Evolutionary conservation across 1,140 invertebrate genomes (phyloP).

Genomic region (Oncopodura yosiiana): DNA sequence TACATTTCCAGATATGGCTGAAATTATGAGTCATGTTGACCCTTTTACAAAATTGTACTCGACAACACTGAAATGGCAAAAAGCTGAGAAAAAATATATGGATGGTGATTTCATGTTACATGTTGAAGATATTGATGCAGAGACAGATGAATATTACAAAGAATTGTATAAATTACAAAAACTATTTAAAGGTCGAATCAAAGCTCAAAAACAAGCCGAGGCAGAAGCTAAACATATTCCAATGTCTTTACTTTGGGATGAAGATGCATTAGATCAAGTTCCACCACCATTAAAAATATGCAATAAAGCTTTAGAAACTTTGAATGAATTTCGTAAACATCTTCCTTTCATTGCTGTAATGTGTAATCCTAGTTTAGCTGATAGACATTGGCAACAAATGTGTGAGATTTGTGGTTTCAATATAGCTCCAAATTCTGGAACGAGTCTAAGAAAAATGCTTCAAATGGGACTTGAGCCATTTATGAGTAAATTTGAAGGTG

Average conservation of each 20-base stretch:
- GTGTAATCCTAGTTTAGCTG: constrained; percentile 74
- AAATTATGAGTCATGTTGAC: constrained; percentile 43
- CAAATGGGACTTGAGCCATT: constrained; percentile 60
- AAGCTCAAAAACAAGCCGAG: constrained; percentile 39
- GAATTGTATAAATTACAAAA: constrained; percentile 71
- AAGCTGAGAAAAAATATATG: constrained; percentile 73
- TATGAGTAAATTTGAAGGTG: constrained; percentile 60
- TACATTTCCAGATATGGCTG: constrained; percentile 61
- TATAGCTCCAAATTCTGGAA: constrained; percentile 73
- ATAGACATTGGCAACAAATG: constrained; percentile 86
- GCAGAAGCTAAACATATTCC: constrained; percentile 33
- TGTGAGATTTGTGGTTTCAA: constrained; percentile 68
- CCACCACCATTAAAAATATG: constrained; percentile 68
- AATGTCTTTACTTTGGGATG: constrained; percentile 46
- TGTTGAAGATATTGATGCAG: constrained; percentile 57
- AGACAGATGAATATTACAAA: constrained; percentile 53
- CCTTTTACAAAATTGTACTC: constrained; percentile 47
- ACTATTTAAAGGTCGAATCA: constrained; percentile 65
- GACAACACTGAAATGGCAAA: constrained; percentile 60
- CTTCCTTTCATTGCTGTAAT: constrained; percentile 70
- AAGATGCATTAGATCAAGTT: constrained; percentile 61
- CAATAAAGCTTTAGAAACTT: constrained; percentile 55
- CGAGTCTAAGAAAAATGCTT: constrained; percentile 72
- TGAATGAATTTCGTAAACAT: constrained; percentile 69
- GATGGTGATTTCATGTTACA: constrained; percentile 80